Percentiles rank a stretch among this genome's conserved stretches.
phyloP scores from a whole-genome alignment of 2,797 vertebrate species.

The Cephalopachus bancanus region DNA sequence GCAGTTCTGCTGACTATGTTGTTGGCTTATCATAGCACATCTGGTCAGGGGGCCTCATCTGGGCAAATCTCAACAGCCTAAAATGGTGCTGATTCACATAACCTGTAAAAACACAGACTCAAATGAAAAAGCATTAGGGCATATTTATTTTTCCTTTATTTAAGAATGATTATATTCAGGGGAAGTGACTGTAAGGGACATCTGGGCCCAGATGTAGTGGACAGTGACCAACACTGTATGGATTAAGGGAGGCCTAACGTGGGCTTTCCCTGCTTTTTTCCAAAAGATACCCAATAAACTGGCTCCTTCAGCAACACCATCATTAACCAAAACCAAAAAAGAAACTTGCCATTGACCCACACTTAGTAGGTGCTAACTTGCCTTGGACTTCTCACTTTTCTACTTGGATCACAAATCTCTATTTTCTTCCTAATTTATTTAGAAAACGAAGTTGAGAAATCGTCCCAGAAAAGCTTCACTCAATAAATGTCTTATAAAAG shows the following conservation, averaged over 20 bases:
- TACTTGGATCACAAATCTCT: slow-evolving; percentile 15
- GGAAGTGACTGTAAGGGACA: not conserved
- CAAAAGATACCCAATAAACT: not conserved
- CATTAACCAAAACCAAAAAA: not conserved
- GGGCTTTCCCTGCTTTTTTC: not conserved
- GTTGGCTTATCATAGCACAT: slow-evolving; percentile 56
- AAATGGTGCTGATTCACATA: slow-evolving; percentile 33
- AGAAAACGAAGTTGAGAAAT: slow-evolving; percentile 53
- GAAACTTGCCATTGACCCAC: not conserved
- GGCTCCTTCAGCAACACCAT: not conserved
- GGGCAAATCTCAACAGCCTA: slow-evolving; percentile 7
- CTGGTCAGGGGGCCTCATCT: not conserved
- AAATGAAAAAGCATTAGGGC: not conserved
- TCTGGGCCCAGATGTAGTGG: not conserved
- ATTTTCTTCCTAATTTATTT: slow-evolving; percentile 30
- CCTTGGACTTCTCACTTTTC: slow-evolving; percentile 32
- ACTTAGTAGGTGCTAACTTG: not conserved
- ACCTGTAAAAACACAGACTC: slow-evolving; percentile 38
- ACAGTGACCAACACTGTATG: not conserved
- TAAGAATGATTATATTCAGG: not conserved
- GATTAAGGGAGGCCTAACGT: not conserved
- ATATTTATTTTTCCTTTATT: slow-evolving; percentile 46
- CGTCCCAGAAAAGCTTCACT: slow-evolving; percentile 4
- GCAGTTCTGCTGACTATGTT: slow-evolving; percentile 53
- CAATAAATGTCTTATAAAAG: slow-evolving; percentile 60